Base-by-base conservation (phyloP, 2,888 invertebrate genomes). In the Cheilosia urbana region DNA sequence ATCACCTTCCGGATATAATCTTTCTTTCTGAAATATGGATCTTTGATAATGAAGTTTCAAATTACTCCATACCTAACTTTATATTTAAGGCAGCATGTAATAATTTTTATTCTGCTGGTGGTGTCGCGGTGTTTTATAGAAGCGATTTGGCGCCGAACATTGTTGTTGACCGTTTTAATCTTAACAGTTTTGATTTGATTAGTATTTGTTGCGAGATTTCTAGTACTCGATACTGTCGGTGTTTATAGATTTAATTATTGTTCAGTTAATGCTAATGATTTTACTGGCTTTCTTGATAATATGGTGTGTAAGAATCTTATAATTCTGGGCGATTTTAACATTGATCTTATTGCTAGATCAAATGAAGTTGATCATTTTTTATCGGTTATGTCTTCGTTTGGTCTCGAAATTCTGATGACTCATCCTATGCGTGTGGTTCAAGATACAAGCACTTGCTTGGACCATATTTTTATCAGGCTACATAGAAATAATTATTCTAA, bases 161-260 rank as follows among this genome's bases (percentile, higher is more conserved):
- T 19, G 49, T 2, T 11, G 49, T 49, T 49, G 19, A 49, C 0
- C 6, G 49, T 49, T n/a, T 49, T 49, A 49, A 19, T 49, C 19
- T 21, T 2, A 21, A 0, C 21, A 49, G 49, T 19, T 21, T 19
- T 19, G 49, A 49, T 49, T 49, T 17, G 19, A 49, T 49, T 49
- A 2, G 49, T 49, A 2, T 19, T 9, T 3, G 11, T 49, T 49
- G 49, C 42, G 13, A 51, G 4, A 34, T 71, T 21, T 71, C 49
- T 71, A 37, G 37, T 21, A n/a, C n/a, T 49, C 57, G n/a, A 58
- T 71, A 73, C n/a, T 55, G 62, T 73, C 3, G 53, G 63, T 19
- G 63, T 55, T 15, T 63, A 55, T 30, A 63, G 45, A n/a, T 60
- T 60, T 1, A 34, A 72, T 51, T 60, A n/a, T 58, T 58, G 5